phyloP scores from a whole-genome alignment of 2,797 vertebrate genomes.

The Falco biarmicus region DNA sequence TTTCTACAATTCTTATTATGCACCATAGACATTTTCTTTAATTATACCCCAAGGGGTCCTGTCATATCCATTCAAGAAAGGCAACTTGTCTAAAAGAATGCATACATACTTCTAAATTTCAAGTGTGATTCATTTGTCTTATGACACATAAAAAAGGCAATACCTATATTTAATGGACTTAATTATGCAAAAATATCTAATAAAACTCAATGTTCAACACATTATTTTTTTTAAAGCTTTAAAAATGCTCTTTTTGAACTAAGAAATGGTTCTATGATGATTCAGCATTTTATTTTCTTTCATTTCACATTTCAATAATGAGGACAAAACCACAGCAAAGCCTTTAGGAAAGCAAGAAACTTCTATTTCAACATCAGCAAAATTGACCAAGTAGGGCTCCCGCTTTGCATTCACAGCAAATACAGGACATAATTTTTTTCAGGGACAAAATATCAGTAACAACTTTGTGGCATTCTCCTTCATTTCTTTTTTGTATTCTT shows the following conservation, averaged over 20 bases:
- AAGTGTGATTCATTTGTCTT: neutral
- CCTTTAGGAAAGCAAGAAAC: neutral
- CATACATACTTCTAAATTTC: conserved; percentile 13
- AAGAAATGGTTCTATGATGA: neutral
- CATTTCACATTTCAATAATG: neutral
- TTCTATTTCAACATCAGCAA: neutral
- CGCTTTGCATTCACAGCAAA: neutral
- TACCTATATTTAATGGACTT: neutral
- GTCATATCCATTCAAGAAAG: conserved; percentile 12
- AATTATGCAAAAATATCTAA: neutral
- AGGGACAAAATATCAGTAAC: neutral
- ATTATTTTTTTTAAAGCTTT: neutral
- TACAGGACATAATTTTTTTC: neutral
- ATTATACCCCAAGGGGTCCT: conserved; percentile 17
- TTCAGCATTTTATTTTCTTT: neutral
- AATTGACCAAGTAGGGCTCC: neutral
- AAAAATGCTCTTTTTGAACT: neutral
- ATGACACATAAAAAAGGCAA: neutral
- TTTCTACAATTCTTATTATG: conserved; percentile 47
- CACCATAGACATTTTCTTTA: conserved; percentile 38
- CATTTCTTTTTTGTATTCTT: neutral
- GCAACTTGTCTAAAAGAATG: conserved; percentile 24
- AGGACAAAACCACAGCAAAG: neutral
- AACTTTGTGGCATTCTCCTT: neutral
- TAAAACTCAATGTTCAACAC: neutral